Conservation (phyloP, 2,113 vertebrate genomes). For the Erinaceus europaeus region DNA sequence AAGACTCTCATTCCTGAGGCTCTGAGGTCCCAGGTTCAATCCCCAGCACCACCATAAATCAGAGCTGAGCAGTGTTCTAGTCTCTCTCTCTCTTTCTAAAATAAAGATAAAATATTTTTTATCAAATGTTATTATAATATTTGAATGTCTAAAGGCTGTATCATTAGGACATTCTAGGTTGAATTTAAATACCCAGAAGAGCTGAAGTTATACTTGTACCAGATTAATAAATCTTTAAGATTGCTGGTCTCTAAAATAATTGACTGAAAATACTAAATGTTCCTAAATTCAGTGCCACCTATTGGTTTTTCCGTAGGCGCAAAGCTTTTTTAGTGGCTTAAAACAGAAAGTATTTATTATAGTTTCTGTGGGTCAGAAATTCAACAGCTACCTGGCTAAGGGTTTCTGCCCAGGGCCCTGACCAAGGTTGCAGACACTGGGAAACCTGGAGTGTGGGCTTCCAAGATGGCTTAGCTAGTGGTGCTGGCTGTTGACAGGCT, state of each 20-base stretch:
- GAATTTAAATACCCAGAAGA: conserved; percentile 18
- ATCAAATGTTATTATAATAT: conserved; percentile 3
- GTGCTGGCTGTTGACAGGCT: not conserved
- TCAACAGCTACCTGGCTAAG: not conserved
- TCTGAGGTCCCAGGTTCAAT: too few relatives aligned
- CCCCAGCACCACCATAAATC: too few relatives aligned
- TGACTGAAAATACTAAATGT: conserved; percentile 4
- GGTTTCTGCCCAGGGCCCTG: too few relatives aligned
- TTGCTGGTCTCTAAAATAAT: not conserved
- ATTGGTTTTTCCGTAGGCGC: not conserved
- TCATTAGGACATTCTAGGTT: not conserved
- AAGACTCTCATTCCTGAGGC: too few relatives aligned
- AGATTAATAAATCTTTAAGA: conserved; percentile 37
- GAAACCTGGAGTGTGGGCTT: too few relatives aligned
- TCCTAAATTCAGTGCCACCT: not conserved
- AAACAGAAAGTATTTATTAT: too few relatives aligned
- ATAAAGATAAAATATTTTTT: too few relatives aligned
- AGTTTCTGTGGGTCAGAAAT: too few relatives aligned
- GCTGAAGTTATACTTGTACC: not conserved
- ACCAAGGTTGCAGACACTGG: not conserved
- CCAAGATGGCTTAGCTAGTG: not conserved
- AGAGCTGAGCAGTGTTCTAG: too few relatives aligned
- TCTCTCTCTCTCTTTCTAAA: too few relatives aligned
- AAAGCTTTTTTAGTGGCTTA: not conserved
- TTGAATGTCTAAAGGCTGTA: not conserved